phyloP scores from a whole-genome alignment of 37 sponge, comb jelly and placozoan genomes.

The Hormiphora californensis region DNA sequence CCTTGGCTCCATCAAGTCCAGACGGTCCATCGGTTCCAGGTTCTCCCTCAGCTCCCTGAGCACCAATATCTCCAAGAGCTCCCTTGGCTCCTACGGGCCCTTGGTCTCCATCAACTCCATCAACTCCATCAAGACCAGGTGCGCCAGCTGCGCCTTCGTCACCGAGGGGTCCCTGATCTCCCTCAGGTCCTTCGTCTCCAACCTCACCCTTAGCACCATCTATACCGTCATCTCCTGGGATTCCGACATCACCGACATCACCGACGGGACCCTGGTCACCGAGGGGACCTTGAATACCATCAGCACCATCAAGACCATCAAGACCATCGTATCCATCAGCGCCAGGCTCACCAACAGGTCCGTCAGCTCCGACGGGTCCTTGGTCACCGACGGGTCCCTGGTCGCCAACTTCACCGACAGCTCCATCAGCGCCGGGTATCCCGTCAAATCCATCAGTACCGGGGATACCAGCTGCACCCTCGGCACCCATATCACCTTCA shows the following conservation, averaged over 20 bases:
- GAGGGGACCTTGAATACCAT: not conserved
- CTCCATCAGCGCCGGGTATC: not conserved
- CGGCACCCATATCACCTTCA: not conserved
- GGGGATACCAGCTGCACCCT: not conserved
- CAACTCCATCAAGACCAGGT: not conserved
- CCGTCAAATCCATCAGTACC: not conserved
- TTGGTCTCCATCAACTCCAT: not conserved
- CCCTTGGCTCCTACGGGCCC: not conserved
- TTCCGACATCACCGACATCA: not conserved
- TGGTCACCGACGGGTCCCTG: too few species aligned
- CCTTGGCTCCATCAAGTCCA: too few species aligned
- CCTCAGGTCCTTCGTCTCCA: not conserved
- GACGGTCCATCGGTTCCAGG: too few species aligned
- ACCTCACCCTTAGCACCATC: not conserved
- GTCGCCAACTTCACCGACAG: not conserved
- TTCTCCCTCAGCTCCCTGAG: too few species aligned
- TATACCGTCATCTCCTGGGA: not conserved
- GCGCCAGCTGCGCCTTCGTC: constrained; percentile 1
- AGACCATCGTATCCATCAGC: not conserved
- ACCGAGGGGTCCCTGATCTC: constrained; percentile 27
- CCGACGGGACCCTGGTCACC: constrained; percentile 18
- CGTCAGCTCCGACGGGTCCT: not conserved
- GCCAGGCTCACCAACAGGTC: not conserved
- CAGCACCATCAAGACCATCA: not conserved
- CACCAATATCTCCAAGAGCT: not conserved